A percentile compares a stretch with the other conserved stretches of the same genome.
Evolutionary conservation across 2,113 vertebrate species (phyloP).

Genomic region (Eudyptes chrysolophus): DNA sequence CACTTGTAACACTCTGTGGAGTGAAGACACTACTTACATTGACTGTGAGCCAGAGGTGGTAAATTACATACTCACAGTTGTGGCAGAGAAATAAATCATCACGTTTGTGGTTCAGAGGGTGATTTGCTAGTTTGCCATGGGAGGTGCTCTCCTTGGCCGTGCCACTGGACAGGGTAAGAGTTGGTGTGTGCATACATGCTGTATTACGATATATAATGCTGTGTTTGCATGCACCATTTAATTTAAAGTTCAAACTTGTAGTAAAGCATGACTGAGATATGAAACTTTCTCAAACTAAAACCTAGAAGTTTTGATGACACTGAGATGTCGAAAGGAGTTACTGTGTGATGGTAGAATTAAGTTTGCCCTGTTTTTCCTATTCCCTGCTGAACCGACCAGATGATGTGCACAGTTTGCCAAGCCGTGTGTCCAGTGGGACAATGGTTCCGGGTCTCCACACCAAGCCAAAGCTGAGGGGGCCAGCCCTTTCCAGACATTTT

Average conservation of each 20-base stretch:
- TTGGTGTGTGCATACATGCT: neutral
- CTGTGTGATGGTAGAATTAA: neutral
- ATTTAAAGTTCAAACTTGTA: neutral
- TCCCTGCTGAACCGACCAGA: neutral
- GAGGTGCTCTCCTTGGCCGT: neutral
- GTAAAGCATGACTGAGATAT: neutral
- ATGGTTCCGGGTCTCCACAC: neutral
- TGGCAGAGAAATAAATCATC: neutral
- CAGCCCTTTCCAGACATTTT: neutral
- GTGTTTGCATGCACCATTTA: neutral
- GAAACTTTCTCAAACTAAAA: neutral
- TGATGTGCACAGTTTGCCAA: neutral
- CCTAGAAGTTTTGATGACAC: neutral
- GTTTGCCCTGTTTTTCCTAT: neutral
- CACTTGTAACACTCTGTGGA: neutral
- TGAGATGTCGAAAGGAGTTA: neutral
- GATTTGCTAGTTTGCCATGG: neutral
- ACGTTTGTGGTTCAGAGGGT: neutral
- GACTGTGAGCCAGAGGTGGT: neutral
- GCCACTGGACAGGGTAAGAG: neutral
- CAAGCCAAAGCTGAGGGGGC: neutral
- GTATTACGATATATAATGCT: neutral
- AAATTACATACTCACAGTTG: neutral
- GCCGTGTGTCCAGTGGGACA: fast-evolving
- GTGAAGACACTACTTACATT: neutral